Conservation (phyloP, 2,888 invertebrate species). For the Serripes groenlandicus region DNA sequence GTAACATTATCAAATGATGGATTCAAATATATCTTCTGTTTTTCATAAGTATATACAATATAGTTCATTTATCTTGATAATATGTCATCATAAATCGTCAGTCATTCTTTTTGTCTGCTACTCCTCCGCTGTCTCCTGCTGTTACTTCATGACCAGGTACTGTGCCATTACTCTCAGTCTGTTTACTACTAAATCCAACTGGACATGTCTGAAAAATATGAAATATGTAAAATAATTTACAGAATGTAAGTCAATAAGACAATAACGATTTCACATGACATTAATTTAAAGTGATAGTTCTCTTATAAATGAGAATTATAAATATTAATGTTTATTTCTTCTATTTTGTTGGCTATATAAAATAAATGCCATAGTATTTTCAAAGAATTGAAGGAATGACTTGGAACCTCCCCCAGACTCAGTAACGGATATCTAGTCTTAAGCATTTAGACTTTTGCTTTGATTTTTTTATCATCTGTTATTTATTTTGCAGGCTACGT, state of each 20-base stretch:
- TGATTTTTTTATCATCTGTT: too few species aligned
- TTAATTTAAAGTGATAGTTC: not conserved
- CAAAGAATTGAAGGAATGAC: too few species aligned
- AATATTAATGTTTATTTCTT: too few species aligned
- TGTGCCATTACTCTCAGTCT: conserved; percentile 28
- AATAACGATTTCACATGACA: not conserved
- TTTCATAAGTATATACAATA: not conserved
- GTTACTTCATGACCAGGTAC: conserved; percentile 41
- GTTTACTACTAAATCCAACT: conserved; percentile 16
- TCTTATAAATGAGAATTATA: not conserved
- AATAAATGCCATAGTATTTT: too few species aligned
- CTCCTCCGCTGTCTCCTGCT: conserved; percentile 36
- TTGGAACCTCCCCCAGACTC: too few species aligned
- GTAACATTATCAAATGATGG: not conserved
- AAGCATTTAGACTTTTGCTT: too few species aligned
- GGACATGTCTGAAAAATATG: conserved; percentile 38
- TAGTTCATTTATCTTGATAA: not conserved
- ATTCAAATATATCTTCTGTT: not conserved
- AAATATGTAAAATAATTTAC: too few species aligned
- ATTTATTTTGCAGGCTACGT: too few species aligned
- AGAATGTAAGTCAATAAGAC: too few species aligned
- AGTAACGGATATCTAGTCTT: too few species aligned
- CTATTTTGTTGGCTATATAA: too few species aligned
- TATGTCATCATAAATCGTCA: not conserved
- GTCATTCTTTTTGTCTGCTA: conserved; percentile 56